A percentile compares a stretch with the other conserved stretches of the same genome.
phyloP scores from a whole-genome alignment of 1,140 invertebrate genomes.

The Philotrypesis tridentata region DNA sequence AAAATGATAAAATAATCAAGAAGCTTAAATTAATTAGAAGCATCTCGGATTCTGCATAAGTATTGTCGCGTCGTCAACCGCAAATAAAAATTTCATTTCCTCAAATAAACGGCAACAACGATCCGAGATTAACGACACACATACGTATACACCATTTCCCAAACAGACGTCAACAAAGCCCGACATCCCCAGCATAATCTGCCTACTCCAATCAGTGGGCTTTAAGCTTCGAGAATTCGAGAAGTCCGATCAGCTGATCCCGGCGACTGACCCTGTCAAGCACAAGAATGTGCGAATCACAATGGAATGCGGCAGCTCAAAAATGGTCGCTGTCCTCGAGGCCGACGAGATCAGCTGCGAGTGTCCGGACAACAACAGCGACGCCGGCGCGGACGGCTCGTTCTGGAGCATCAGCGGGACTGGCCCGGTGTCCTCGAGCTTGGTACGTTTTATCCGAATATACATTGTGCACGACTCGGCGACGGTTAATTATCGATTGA shows the following conservation, averaged over 20 bases:
- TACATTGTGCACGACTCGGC: too few species aligned
- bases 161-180: conserved; percentile 50
- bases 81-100: too few species aligned
- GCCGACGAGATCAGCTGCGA: conserved; percentile 60
- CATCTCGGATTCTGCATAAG: too few species aligned
- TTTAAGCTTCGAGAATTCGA: conserved; percentile 62
- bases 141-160: neutral
- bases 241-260: conserved; percentile 47
- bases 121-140: too few species aligned
- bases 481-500: too few species aligned
- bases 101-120: too few species aligned
- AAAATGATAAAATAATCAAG: too few species aligned
- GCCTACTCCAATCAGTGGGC: conserved; percentile 61
- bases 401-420: conserved; percentile 66
- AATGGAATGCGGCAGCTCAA: conserved; percentile 63
- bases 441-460: conserved; percentile 34
- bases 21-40: too few species aligned
- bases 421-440: conserved; percentile 48
- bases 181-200: conserved; percentile 57
- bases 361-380: conserved; percentile 58
- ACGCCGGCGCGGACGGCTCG: conserved; percentile 59
- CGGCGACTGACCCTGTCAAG: conserved; percentile 23
- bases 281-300: conserved; percentile 55
- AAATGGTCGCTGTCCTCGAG: conserved; percentile 64
- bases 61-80: too few species aligned